Conservation (phyloP, 2,113 vertebrate genomes). For the Heterocephalus glaber region DNA sequence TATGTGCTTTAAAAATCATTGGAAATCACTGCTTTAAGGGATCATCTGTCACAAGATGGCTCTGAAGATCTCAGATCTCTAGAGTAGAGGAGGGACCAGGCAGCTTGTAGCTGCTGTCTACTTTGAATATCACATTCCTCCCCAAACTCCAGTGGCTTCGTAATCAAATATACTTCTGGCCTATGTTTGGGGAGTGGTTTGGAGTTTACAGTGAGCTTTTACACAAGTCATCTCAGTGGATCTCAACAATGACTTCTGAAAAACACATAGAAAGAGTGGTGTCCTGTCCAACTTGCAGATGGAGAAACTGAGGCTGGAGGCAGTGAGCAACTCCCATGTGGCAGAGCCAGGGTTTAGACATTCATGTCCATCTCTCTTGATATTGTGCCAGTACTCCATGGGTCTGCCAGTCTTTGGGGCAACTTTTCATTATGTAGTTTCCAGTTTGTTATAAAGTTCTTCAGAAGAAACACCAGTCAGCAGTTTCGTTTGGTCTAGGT, state of each 20-base stretch:
- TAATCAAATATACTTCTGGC: background rate
- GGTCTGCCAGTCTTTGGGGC: background rate
- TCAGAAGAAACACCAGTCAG: background rate
- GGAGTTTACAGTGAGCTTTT: background rate
- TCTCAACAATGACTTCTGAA: background rate
- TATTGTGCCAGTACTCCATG: background rate
- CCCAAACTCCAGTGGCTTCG: background rate
- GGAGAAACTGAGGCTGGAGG: background rate
- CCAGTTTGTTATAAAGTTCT: background rate
- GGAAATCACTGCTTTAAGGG: background rate
- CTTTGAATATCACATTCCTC: background rate
- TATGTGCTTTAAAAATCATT: background rate
- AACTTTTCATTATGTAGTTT: background rate
- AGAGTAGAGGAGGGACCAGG: background rate
- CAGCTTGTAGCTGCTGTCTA: fast-evolving
- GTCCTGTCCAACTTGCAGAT: background rate
- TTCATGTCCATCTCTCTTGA: background rate
- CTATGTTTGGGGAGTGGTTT: background rate
- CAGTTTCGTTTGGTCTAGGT: background rate
- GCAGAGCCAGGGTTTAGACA: background rate
- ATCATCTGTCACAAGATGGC: background rate
- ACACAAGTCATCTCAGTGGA: background rate
- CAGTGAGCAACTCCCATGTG: background rate
- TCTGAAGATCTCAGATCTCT: background rate
- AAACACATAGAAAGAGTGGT: background rate